Conservation (phyloP, 2,888 invertebrate species). For the Dolomedes plantarius region DNA sequence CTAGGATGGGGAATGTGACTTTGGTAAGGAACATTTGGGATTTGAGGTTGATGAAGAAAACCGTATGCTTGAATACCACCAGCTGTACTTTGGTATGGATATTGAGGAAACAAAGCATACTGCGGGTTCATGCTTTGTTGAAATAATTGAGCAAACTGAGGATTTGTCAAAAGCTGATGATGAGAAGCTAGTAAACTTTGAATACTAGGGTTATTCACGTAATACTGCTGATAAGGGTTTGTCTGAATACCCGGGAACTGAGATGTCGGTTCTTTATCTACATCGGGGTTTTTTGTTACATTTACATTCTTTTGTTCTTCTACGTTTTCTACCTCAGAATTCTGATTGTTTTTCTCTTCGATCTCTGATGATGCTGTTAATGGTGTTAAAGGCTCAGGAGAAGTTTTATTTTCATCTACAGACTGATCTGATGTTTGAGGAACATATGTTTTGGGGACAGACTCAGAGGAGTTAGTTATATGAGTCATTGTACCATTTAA, state of each 20-base stretch:
- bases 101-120: constrained; percentile 42
- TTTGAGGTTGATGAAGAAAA: constrained; percentile 37
- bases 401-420: not conserved
- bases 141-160: constrained; percentile 19
- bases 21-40: constrained; percentile 35
- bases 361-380: not conserved
- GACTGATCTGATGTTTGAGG: not conserved
- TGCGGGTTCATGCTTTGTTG: constrained; percentile 44
- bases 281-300: not conserved
- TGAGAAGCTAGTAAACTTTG: constrained; percentile 16
- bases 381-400: not conserved
- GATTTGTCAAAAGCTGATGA: constrained; percentile 29
- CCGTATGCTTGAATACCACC: constrained; percentile 19
- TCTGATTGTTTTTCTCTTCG: not conserved
- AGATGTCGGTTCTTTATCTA: not conserved
- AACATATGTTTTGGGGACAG: not conserved
- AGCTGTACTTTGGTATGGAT: constrained; percentile 27
- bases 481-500: not conserved
- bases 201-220: not conserved
- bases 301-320: not conserved
- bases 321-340: not conserved
- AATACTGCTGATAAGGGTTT: constrained; percentile 2
- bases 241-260: not conserved
- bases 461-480: not conserved
- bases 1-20: constrained; percentile 19